A percentile compares a stretch with the other conserved stretches of the same genome.
Evolutionary conservation across 2,797 vertebrate species (phyloP).

Genomic region (Meriones psammophilus): DNA sequence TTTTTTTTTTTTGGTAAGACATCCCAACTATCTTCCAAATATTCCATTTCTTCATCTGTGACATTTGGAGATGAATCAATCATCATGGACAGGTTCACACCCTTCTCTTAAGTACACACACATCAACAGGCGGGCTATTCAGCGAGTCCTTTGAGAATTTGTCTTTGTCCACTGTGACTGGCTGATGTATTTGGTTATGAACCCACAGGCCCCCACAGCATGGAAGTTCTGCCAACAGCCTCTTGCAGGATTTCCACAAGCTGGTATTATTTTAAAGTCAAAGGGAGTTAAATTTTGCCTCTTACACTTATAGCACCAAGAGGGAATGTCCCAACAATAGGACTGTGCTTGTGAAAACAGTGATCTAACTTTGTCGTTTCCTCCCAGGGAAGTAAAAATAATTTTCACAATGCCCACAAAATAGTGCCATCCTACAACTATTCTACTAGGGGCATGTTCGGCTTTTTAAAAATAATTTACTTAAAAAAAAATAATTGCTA

Average conservation of each 20-base stretch:
- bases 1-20: constrained; percentile 29
- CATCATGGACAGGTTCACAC: constrained; percentile 3
- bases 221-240: background rate
- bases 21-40: constrained; percentile 37
- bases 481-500: constrained; percentile 32
- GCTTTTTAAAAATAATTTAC: constrained; percentile 50
- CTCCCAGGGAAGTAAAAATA: constrained; percentile 57
- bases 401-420: constrained; percentile 41
- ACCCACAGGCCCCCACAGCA: background rate
- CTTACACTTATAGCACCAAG: background rate
- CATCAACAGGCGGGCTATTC: constrained; percentile 40
- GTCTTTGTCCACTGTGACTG: constrained; percentile 37
- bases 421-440: background rate
- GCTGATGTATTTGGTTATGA: constrained; percentile 39
- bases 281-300: background rate
- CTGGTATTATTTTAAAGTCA: constrained; percentile 49
- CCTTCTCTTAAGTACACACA: background rate
- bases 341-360: background rate
- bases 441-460: background rate
- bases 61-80: constrained; percentile 66
- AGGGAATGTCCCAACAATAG: background rate
- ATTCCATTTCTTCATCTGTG: constrained; percentile 48
- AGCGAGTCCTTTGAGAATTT: constrained; percentile 57
- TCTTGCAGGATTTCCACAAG: constrained; percentile 18
- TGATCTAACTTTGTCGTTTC: constrained; percentile 55